Percentiles rank a stretch among this genome's conserved stretches.
phyloP scores from a whole-genome alignment of 2,797 vertebrate species.

The Lagorchestes hirsutus region DNA sequence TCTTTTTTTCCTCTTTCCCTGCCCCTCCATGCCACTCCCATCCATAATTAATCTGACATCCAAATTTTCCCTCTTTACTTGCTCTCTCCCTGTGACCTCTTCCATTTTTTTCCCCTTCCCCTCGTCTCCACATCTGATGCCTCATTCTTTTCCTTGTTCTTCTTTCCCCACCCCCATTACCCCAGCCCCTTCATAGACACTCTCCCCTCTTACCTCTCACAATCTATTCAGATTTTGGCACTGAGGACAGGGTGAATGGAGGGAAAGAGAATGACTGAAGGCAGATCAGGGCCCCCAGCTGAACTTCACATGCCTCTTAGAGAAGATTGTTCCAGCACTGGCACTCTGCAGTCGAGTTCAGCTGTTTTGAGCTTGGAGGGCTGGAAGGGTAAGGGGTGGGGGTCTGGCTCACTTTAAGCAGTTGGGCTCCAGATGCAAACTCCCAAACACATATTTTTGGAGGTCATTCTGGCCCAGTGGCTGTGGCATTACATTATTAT shows the following conservation, averaged over 20 bases:
- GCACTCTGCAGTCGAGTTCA: not conserved
- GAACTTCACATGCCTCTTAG: conserved; percentile 12
- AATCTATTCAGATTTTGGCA: not conserved
- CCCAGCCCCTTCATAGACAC: not conserved
- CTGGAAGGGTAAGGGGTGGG: conserved; percentile 7
- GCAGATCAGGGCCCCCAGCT: conserved; percentile 8
- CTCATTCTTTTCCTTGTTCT: not conserved
- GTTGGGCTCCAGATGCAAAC: conserved; percentile 87
- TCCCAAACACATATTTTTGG: conserved; percentile 88
- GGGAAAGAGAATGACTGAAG: conserved; percentile 20
- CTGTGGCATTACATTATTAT: conserved; percentile 87
- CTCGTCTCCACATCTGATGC: not conserved
- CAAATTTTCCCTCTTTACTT: not conserved
- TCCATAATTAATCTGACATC: not conserved
- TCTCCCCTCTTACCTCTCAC: not conserved
- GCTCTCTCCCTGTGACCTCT: not conserved
- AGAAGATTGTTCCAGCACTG: conserved; percentile 13
- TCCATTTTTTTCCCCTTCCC: not conserved
- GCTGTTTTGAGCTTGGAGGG: not conserved
- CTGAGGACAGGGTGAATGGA: not conserved
- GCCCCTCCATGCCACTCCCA: not conserved
- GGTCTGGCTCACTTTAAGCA: conserved; percentile 85
- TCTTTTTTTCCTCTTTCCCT: not conserved
- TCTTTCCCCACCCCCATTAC: not conserved
- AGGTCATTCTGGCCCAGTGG: conserved; percentile 88